Evolutionary conservation across 2,113 vertebrate species (phyloP).

Genomic region (Fulmarus glacialis): DNA sequence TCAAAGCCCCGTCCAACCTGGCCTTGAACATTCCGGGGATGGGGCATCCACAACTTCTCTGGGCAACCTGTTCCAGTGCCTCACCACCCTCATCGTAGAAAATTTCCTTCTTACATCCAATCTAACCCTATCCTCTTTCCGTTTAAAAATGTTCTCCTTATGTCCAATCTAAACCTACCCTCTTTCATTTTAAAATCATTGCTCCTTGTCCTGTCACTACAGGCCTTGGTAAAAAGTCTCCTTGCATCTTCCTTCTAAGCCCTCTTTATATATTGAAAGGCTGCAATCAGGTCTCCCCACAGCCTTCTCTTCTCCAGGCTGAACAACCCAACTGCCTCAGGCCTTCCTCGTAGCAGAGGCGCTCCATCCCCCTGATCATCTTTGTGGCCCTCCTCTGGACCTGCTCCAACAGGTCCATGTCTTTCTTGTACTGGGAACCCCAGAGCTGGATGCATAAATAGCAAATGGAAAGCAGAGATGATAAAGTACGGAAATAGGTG

Average conservation of each 20-base stretch:
- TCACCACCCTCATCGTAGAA: background rate
- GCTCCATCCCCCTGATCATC: background rate
- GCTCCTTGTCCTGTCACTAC: background rate
- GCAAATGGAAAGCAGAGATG: background rate
- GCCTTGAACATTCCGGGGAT: background rate
- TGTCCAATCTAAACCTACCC: background rate
- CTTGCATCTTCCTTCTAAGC: background rate
- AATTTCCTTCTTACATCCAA: background rate
- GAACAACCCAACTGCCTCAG: background rate
- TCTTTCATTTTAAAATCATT: background rate
- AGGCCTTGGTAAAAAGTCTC: background rate
- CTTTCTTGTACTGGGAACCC: background rate
- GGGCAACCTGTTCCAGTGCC: background rate
- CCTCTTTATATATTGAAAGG: background rate
- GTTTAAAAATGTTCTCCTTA: background rate
- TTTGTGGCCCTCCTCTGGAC: background rate
- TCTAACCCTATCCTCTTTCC: background rate
- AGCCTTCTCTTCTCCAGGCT: background rate
- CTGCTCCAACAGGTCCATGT: background rate
- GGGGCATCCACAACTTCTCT: background rate
- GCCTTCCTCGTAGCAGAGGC: background rate
- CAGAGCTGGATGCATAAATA: background rate
- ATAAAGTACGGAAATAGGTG: background rate
- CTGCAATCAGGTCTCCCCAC: rapidly evolving
- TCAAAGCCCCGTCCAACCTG: background rate